phyloP scores from a whole-genome alignment of 1,140 invertebrate genomes.

The Drosophila tropicalis region DNA sequence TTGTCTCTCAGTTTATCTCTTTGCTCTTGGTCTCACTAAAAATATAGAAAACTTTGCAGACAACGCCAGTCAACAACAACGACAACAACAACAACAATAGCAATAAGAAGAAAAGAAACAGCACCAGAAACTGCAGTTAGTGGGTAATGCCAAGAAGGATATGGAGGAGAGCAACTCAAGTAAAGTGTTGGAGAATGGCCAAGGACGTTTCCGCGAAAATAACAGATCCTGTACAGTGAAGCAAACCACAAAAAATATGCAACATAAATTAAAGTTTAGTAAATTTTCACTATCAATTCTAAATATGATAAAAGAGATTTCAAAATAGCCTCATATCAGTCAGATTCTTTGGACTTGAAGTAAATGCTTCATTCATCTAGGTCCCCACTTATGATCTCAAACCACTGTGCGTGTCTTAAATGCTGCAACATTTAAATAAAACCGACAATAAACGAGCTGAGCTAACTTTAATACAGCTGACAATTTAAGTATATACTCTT shows the following conservation, averaged over 20 bases:
- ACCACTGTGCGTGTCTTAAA: constrained; percentile 29
- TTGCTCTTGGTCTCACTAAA: constrained; percentile 65
- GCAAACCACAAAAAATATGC: too few relatives aligned
- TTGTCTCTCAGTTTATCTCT: constrained; percentile 13
- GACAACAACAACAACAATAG: constrained; percentile 38
- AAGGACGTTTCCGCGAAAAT: constrained; percentile 75
- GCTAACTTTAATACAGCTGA: neutral
- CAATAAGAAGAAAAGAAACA: neutral
- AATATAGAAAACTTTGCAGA: constrained; percentile 82
- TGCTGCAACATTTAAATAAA: constrained; percentile 65
- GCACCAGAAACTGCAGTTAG: neutral
- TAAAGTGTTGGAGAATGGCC: constrained; percentile 49
- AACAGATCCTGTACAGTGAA: constrained; percentile 20
- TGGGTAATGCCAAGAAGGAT: neutral
- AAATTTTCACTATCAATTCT: too few relatives aligned
- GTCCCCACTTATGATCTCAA: too few relatives aligned
- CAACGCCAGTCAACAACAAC: constrained; percentile 66
- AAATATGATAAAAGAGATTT: too few relatives aligned
- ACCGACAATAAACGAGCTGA: constrained; percentile 22
- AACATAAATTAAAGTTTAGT: too few relatives aligned
- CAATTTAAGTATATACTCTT: constrained; percentile 30
- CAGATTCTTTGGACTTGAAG: too few relatives aligned
- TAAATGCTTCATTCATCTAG: too few relatives aligned
- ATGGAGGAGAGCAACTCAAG: constrained; percentile 64
- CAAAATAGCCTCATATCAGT: too few relatives aligned